Percentiles rank a stretch among this genome's conserved stretches.
Evolutionary conservation across 2,888 invertebrate species (phyloP).

Genomic region (Drosophila lutescens): DNA sequence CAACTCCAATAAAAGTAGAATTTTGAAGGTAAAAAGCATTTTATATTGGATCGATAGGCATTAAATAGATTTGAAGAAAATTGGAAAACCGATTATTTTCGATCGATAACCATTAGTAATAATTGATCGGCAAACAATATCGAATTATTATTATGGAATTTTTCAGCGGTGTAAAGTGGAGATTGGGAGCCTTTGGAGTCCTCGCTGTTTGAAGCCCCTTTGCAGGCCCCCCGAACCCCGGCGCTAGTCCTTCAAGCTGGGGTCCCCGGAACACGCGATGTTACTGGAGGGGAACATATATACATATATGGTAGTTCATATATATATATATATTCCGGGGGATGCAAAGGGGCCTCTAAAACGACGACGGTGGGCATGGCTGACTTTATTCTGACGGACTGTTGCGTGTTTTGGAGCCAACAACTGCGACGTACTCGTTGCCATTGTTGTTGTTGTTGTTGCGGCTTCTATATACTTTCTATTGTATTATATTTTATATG

Average conservation of each 20-base stretch:
- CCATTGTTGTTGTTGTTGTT: constrained; percentile 34
- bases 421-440: constrained; percentile 58
- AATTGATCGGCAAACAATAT: constrained; percentile 1
- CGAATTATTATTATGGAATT: background rate
- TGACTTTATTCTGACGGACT: constrained; percentile 64
- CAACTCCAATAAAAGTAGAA: too few relatives aligned
- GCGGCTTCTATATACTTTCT: constrained; percentile 53
- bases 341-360: constrained; percentile 15
- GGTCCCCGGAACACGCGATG: constrained; percentile 51
- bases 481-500: constrained; percentile 66
- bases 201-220: constrained; percentile 71
- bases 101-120: background rate
- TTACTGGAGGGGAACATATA: constrained; percentile 1
- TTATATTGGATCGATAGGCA: too few relatives aligned
- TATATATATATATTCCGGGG: constrained; percentile 5
- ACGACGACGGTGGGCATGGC: constrained; percentile 32
- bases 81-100: too few relatives aligned
- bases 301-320: background rate
- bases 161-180: constrained; percentile 36
- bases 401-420: constrained; percentile 74
- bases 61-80: too few relatives aligned
- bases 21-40: too few relatives aligned
- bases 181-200: constrained; percentile 57
- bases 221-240: constrained; percentile 12
- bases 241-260: constrained; percentile 36